Evolutionary conservation across 2,888 invertebrate genomes (phyloP).

Genomic region (Hypomecis atomaria): DNA sequence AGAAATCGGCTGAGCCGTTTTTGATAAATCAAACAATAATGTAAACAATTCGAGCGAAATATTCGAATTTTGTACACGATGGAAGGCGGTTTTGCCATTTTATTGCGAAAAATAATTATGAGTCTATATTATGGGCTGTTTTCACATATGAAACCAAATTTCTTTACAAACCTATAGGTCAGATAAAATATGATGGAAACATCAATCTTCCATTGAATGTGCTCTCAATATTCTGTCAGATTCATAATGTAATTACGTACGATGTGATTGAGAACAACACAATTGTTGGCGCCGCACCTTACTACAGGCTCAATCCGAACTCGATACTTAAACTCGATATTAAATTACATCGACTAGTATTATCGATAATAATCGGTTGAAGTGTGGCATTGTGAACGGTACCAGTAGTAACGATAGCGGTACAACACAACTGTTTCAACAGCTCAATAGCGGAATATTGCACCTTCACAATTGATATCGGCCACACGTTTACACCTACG

Average conservation of each 20-base stretch:
- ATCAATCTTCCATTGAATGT: conserved; percentile 2
- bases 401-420: conserved; percentile 72
- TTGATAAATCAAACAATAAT: too few species aligned
- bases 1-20: too few species aligned
- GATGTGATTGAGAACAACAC: conserved; percentile 28
- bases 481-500: conserved; percentile 23
- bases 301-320: conserved; percentile 46
- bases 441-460: conserved; percentile 50
- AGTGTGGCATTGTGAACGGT: conserved; percentile 66
- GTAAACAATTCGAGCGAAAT: too few species aligned
- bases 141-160: background rate
- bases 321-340: conserved; percentile 49
- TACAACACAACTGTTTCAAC: conserved; percentile 66
- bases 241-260: background rate
- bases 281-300: conserved; percentile 20
- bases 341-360: conserved; percentile 59
- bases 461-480: conserved; percentile 26
- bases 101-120: too few species aligned
- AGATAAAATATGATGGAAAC: background rate
- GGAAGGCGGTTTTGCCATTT: too few species aligned
- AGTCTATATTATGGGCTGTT: too few species aligned
- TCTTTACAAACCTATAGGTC: background rate
- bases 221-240: conserved; percentile 8
- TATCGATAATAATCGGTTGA: conserved; percentile 65
- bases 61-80: too few species aligned